Base-by-base conservation (phyloP, 2,113 vertebrate genomes). In the Malurus alboscapulatus region DNA sequence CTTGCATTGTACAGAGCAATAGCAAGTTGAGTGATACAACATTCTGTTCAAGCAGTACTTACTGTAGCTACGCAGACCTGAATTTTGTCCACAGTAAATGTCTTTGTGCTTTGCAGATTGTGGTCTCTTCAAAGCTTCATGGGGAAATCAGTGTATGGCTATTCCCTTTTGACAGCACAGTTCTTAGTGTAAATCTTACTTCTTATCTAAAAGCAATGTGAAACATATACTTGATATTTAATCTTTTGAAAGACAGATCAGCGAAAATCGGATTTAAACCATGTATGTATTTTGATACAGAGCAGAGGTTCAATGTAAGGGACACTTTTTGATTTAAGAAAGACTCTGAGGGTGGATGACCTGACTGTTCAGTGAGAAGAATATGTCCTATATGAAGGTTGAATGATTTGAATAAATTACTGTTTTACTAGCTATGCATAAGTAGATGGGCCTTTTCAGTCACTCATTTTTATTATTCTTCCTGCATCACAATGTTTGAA, bases 271-370 rank as follows among this genome's bases (percentile, higher is more conserved):
- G 1, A 36, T 88, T 75, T 72, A 87, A 87, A 69, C 63, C 51
- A 27, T 38, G 8, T 57, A 8, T 71, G 9, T 68, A 19, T 76
- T 95, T 72, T 81, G 57, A 67, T 27, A 74, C 59, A 86, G 38
- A 59, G 14, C 32, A 66, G 38, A 74, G 8, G 21, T 67, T 93
- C 16, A 47, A 40, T 32, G 0, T 32, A 86, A 71, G 17, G 81
- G 61, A 59, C 40, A 40, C n/a, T 59, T 90, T 32, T 21, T 87
- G 76, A 96, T 93, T 88, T 91, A 88, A 81, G 76, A 50, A 93
- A 76, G 67, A 72, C 45, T 89, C 58, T 91, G 54, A 73, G 30
- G n/a, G 53, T 91, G 30, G 36, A 48, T 91, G 69, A 89, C 62
- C 77, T 84, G 54, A 45, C 21, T 92, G 27, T 79, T 94, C 74